Percentiles rank a stretch among this genome's conserved stretches.
These are phyloP conservation scores for Empidonax traillii DNA, from an alignment of 2,113 vertebrate species.

Conservation along the genomic window DNA sequence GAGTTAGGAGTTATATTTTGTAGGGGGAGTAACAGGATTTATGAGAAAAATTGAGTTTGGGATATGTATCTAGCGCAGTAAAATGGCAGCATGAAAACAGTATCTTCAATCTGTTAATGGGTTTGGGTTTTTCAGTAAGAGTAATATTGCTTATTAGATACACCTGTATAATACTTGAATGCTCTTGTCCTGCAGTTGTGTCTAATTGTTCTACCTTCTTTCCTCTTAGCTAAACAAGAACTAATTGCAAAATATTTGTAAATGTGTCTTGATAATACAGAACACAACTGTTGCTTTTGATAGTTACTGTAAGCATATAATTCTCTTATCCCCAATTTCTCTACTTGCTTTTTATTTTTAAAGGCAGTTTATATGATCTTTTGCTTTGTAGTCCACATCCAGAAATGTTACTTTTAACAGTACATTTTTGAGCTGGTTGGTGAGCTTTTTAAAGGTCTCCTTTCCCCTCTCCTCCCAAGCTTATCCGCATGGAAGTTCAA, in stretches of 20 bases:
- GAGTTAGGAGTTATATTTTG: background rate
- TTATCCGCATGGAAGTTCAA: background rate
- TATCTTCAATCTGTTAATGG: background rate
- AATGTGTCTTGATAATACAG: background rate
- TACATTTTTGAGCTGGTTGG: background rate
- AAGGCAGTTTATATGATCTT: background rate
- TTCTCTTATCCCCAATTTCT: background rate
- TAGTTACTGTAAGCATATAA: background rate
- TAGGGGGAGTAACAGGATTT: background rate
- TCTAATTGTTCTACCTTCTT: background rate
- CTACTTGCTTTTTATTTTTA: background rate
- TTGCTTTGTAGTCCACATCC: background rate
- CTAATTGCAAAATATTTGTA: background rate
- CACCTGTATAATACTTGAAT: background rate
- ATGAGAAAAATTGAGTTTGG: background rate
- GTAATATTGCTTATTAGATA: background rate
- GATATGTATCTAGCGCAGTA: background rate
- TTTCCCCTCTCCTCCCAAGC: background rate
- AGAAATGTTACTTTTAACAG: background rate
- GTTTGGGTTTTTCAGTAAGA: background rate
- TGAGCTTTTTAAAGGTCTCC: slow-evolving; percentile 11
- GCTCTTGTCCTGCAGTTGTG: background rate
- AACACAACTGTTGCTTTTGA: background rate
- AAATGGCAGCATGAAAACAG: background rate
- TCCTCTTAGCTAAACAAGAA: background rate